Percentiles rank a stretch among this genome's conserved stretches.
These are phyloP conservation scores for Sphenopsis melanotis DNA, from an alignment of 2,797 vertebrate genomes.

Conservation along the genomic window DNA sequence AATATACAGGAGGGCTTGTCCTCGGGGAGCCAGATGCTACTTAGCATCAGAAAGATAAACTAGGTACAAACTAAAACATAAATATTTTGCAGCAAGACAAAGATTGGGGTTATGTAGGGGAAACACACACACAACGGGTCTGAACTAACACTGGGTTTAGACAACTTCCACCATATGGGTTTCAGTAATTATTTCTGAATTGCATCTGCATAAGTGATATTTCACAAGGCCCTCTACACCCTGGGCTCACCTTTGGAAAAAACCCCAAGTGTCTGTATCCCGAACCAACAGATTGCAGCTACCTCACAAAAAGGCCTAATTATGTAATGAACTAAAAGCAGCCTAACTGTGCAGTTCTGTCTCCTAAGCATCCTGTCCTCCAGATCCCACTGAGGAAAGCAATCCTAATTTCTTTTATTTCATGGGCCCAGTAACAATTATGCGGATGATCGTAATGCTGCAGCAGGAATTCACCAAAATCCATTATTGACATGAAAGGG, in stretches of 20 bases:
- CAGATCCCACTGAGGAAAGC: constrained; percentile 38
- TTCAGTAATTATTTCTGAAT: constrained; percentile 31
- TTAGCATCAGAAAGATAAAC: constrained; percentile 41
- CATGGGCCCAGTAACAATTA: constrained; percentile 57
- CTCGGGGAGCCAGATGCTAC: constrained; percentile 26
- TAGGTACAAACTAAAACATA: constrained; percentile 34
- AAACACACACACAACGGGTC: background rate
- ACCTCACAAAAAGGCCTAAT: constrained; percentile 55
- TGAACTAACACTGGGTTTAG: background rate
- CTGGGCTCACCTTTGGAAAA: constrained; percentile 8
- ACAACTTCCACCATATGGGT: constrained; percentile 27
- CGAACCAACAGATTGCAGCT: background rate
- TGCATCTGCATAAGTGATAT: constrained; percentile 29
- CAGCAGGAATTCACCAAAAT: background rate
- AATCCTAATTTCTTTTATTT: constrained; percentile 53
- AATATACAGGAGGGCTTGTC: constrained; percentile 44
- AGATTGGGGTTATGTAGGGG: background rate
- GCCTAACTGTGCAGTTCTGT: constrained; percentile 53
- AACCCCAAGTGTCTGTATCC: background rate
- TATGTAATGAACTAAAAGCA: constrained; percentile 45
- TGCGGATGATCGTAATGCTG: background rate
- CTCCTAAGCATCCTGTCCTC: constrained; percentile 42
- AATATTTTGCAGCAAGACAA: constrained; percentile 41
- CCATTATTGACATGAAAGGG: background rate
- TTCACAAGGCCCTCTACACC: background rate